Percentiles rank a stretch among this genome's conserved stretches.
These are phyloP conservation scores for Lasioglossum calceatum DNA, from an alignment of 2,888 invertebrate genomes.

Conservation along the genomic window DNA sequence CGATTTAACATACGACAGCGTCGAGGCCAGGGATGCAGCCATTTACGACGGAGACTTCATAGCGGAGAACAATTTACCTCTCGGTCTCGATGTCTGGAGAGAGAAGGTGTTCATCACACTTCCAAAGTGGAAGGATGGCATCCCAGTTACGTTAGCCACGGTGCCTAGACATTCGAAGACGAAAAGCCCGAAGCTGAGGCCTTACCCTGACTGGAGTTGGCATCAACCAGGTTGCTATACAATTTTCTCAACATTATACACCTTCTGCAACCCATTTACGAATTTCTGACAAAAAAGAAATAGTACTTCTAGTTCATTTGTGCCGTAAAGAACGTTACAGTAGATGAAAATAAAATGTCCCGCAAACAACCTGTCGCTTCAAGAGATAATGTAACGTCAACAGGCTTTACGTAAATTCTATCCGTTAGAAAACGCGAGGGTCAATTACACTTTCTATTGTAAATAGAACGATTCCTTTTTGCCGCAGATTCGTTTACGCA, in stretches of 20 bases:
- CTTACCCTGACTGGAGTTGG: conserved; percentile 92
- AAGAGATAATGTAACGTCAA: not conserved
- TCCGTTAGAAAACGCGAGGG: not conserved
- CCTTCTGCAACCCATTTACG: not conserved
- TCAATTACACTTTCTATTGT: not conserved
- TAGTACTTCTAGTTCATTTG: not conserved
- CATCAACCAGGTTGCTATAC: conserved; percentile 85
- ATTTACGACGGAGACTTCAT: conserved; percentile 87
- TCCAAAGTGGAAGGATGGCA: conserved; percentile 91
- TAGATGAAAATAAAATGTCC: not conserved
- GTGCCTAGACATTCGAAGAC: conserved; percentile 87
- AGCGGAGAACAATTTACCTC: conserved; percentile 90
- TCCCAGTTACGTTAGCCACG: conserved; percentile 90
- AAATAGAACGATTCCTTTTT: not conserved
- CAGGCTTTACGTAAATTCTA: not conserved
- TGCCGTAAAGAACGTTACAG: not conserved
- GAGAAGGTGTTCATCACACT: conserved; percentile 90
- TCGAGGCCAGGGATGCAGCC: conserved; percentile 86
- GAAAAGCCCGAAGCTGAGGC: conserved; percentile 88
- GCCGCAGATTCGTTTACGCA: not conserved
- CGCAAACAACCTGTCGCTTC: not conserved
- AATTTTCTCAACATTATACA: not conserved
- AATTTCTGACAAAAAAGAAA: not conserved
- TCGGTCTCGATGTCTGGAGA: conserved; percentile 90
- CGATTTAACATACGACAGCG: conserved; percentile 90